Base-by-base conservation (phyloP, 2,113 vertebrate species). In the Grammomys dolichurus region DNA sequence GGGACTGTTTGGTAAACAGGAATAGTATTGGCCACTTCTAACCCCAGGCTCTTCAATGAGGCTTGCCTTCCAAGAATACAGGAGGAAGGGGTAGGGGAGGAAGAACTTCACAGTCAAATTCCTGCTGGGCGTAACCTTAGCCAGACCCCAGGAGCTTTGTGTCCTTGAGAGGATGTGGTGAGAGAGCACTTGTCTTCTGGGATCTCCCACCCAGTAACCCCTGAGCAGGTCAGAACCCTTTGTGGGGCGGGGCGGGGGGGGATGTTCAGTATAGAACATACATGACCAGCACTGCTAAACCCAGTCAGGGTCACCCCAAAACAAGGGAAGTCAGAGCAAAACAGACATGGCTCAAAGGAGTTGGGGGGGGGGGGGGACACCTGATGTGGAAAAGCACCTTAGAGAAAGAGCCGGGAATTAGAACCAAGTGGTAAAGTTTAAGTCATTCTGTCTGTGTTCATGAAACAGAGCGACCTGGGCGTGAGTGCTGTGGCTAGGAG, bases 171-270 rank as follows among this genome's bases (percentile, higher is more conserved):
- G 2, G 48, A 54, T 36, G 31, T 78, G 40, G 19, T 63, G 77
- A 54, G 54, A 75, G 54, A 19, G 40, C 1, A 0, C 28, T 20
- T n/a, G 36, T 20, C 65, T 26, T 89, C 65, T 13, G 13, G 77
- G 24, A 24, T 40, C 78, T 80, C 51, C 69, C 8, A 26, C 40
- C 63, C 51, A 1, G n/a, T 20, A 28, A 20, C 82, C 51, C 40
- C 20, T 12, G 20, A 3, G 31, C 36, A 14, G 0, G 7, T 72
- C 43, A n/a, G 26, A 72, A 24, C 65, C 46, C 2, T 1, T 0
- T 51, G 56, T 7, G 6, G 20, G 60, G 60, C 13, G 56, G 12
- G 56, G 56, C 0, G 56, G 56, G 3, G 56, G 58, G 65, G 28
- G 63, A 16, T 8, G 70, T 11, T 16, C 46, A 6, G 5, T 31